Conservation (phyloP, 23 tunicate species). For the Trididemnum nubilum region DNA sequence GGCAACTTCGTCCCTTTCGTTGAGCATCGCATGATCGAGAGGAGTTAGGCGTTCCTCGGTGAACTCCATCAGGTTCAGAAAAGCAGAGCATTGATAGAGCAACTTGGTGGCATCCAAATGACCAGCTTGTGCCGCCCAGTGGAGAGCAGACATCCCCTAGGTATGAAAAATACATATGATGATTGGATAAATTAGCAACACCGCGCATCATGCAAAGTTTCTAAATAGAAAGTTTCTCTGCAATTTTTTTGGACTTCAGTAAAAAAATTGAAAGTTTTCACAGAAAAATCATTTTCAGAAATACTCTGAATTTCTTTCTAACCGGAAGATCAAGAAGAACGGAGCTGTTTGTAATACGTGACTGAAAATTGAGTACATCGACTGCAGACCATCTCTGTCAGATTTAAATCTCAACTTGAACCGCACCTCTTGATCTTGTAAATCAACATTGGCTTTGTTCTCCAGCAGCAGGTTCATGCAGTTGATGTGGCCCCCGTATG, state of each 20-base stretch:
- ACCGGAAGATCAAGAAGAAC: too few relatives aligned
- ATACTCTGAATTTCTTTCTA: too few relatives aligned
- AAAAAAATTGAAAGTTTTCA: not conserved
- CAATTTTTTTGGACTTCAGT: not conserved
- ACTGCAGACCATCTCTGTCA: too few relatives aligned
- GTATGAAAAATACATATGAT: not conserved
- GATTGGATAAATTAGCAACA: not conserved
- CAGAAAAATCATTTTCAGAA: not conserved
- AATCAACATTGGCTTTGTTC: conserved; percentile 84
- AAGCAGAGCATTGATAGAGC: conserved; percentile 80
- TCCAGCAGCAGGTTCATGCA: conserved; percentile 90
- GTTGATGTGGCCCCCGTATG: conserved; percentile 80
- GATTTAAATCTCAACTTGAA: too few relatives aligned
- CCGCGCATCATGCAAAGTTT: not conserved
- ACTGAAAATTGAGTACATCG: too few relatives aligned
- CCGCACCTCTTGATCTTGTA: conserved; percentile 82
- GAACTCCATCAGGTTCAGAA: conserved; percentile 92
- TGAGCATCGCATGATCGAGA: conserved; percentile 80
- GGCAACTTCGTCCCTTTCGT: conserved; percentile 70
- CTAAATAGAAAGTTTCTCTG: not conserved
- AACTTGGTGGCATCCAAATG: conserved; percentile 88
- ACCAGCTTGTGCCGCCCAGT: conserved; percentile 93
- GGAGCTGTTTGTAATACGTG: too few relatives aligned
- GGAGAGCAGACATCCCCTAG: conserved; percentile 88
- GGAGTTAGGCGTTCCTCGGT: conserved; percentile 92